These are phyloP conservation scores for Lasaia peninsularis DNA, from an alignment of 1,140 invertebrate genomes.

Conservation along the genomic window DNA sequence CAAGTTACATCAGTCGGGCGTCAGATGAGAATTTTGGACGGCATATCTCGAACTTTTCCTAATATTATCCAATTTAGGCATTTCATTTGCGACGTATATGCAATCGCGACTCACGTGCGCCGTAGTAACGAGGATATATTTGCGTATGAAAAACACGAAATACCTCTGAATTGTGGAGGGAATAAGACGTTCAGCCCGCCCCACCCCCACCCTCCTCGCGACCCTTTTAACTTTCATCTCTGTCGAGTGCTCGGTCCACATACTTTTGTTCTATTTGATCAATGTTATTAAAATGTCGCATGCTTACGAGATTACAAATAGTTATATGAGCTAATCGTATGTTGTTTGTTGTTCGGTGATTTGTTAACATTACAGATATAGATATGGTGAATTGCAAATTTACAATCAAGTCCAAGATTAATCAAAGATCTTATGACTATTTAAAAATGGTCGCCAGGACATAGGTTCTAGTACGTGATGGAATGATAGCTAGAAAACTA, in stretches of 20 bases:
- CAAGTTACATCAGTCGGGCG: neutral
- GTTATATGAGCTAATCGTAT: slow-evolving; percentile 28
- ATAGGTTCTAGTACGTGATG: too few relatives aligned
- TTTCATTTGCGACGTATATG: slow-evolving; percentile 36
- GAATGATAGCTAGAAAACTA: too few relatives aligned
- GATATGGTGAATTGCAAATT: too few relatives aligned
- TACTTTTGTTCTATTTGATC: slow-evolving; percentile 78
- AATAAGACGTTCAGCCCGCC: slow-evolving; percentile 75
- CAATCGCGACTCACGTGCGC: slow-evolving; percentile 71
- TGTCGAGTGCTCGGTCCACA: slow-evolving; percentile 75
- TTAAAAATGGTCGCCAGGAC: too few relatives aligned
- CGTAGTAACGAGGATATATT: slow-evolving; percentile 76
- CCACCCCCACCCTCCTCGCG: slow-evolving; percentile 46
- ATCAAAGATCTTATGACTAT: too few relatives aligned
- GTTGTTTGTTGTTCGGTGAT: too few relatives aligned
- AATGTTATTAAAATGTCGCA: slow-evolving; percentile 77
- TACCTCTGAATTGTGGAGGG: slow-evolving; percentile 76
- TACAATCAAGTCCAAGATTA: too few relatives aligned
- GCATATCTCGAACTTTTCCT: slow-evolving; percentile 21
- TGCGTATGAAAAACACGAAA: slow-evolving; percentile 78
- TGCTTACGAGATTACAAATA: slow-evolving; percentile 64
- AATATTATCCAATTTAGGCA: slow-evolving; percentile 1
- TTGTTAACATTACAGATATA: too few relatives aligned
- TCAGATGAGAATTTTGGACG: neutral
- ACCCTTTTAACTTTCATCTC: slow-evolving; percentile 78